Conservation (phyloP, 2,888 invertebrate genomes). For the Fabriciana adippe region DNA sequence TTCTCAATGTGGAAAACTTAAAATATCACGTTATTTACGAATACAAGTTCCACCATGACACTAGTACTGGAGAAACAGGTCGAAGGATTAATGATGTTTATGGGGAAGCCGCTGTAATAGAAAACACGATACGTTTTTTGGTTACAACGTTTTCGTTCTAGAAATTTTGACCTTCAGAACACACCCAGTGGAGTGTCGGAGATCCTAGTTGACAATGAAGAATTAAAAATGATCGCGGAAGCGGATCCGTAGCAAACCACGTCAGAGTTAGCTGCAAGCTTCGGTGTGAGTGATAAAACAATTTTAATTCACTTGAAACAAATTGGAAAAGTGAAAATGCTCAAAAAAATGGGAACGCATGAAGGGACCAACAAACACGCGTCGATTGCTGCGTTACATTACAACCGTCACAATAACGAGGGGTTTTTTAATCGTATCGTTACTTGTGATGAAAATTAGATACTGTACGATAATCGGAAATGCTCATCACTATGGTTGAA, state of each 20-base stretch:
- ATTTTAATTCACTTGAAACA: conserved; percentile 3
- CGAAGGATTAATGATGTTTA: too few species aligned
- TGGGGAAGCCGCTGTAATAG: too few species aligned
- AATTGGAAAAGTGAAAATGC: neutral
- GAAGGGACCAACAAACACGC: too few species aligned
- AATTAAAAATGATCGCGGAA: conserved; percentile 15
- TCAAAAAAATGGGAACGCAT: too few species aligned
- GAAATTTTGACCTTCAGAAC: too few species aligned
- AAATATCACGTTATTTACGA: too few species aligned
- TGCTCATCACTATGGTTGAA: too few species aligned
- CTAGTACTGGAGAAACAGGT: too few species aligned
- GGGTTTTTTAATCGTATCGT: neutral
- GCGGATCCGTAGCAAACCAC: conserved; percentile 1
- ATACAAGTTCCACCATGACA: too few species aligned
- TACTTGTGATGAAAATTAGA: too few species aligned
- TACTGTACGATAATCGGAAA: too few species aligned
- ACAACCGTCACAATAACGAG: neutral
- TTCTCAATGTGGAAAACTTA: too few species aligned
- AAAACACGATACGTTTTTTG: neutral
- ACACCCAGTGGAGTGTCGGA: neutral
- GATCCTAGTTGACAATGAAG: conserved; percentile 12
- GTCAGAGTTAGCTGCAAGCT: neutral
- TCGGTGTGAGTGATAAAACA: neutral
- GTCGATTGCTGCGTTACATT: neutral
- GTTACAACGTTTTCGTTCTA: neutral